Percentiles rank a stretch among this genome's conserved stretches.
phyloP scores from a whole-genome alignment of 1,140 invertebrate genomes.

The Calosoma granatense region DNA sequence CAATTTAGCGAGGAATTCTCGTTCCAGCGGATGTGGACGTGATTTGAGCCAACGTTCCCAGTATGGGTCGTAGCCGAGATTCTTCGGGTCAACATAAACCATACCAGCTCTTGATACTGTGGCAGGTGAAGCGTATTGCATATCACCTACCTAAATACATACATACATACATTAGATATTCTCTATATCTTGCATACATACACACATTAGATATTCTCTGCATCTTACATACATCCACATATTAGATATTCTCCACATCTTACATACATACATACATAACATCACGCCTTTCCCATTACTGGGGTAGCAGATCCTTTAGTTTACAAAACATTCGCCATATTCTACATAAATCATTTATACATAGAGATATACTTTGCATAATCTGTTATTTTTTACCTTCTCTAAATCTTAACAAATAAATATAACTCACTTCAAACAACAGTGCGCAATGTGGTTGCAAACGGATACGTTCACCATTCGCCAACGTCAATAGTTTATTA shows the following conservation, averaged over 20 bases:
- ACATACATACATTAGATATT: constrained; percentile 11
- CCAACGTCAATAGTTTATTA: constrained; percentile 77
- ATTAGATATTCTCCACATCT: no score
- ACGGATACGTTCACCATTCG: constrained; percentile 81
- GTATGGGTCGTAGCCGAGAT: constrained; percentile 74
- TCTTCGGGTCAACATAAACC: constrained; percentile 89
- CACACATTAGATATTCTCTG: no score
- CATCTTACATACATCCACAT: no score
- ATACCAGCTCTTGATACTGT: constrained; percentile 86
- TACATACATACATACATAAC: no score
- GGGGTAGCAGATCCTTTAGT: no score
- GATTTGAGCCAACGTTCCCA: constrained; percentile 69
- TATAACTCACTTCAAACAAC: constrained; percentile 65
- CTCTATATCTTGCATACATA: neutral
- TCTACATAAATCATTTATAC: no score
- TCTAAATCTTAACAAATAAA: constrained; percentile 7
- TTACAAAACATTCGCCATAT: no score
- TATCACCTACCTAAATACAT: constrained; percentile 57
- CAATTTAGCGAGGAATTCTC: constrained; percentile 43
- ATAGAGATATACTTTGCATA: no score
- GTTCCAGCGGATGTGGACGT: constrained; percentile 39
- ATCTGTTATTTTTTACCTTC: no score
- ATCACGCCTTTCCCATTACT: no score
- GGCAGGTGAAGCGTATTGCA: constrained; percentile 82
- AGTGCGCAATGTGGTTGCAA: constrained; percentile 70